Evolutionary conservation across 2,888 invertebrate genomes (phyloP), one percentile per base, ranked within the genome.

Genomic region (Boloria selene): DNA sequence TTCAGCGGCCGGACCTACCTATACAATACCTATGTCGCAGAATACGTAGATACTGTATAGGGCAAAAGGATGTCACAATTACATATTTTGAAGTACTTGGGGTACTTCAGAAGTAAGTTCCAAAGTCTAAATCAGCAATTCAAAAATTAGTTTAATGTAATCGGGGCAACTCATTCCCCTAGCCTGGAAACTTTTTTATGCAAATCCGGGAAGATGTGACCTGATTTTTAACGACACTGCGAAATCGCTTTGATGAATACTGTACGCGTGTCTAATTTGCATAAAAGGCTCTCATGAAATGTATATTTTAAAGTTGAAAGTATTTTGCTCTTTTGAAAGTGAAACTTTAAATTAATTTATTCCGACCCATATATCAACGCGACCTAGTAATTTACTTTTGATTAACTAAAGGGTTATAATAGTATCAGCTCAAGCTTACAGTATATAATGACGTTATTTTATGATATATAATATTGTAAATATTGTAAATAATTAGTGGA

Each of bases 181-280:
- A 74, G 79, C 80, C 80, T 74, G 73, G 75, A 81, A 83, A 85
- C 86, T 86, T 87, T 90, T 88, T 90, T 90, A 89, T 90, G 88
- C 78, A 88, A 90, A 91, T 90, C 86, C 84, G 83, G 81, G 84
- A 86, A 80, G 86, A 90, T 89, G 89, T 88, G 90, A 86, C 77
- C 78, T 77, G 87, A 82, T 82, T 91, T 85, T 85, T 87, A 90
- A 91, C 87, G 88, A 87, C 86, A 88, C 84, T 83, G 81, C 78
- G 85, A 85, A 85, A 87, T 88, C 86, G 86, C 86, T 87, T 85
- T 87, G 86, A 90, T 82, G 85, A 83, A 86, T 86, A 85, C 67
- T 58, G 65, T 65, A 68, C 61, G 68, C 68, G 68, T 70, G 68
- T 65, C 62, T 51, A 53, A 70, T 70, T 70, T 65, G 61, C 68